Base-by-base conservation (phyloP, 2,888 invertebrate species). In the Imbricaverruca yamaguchii region DNA sequence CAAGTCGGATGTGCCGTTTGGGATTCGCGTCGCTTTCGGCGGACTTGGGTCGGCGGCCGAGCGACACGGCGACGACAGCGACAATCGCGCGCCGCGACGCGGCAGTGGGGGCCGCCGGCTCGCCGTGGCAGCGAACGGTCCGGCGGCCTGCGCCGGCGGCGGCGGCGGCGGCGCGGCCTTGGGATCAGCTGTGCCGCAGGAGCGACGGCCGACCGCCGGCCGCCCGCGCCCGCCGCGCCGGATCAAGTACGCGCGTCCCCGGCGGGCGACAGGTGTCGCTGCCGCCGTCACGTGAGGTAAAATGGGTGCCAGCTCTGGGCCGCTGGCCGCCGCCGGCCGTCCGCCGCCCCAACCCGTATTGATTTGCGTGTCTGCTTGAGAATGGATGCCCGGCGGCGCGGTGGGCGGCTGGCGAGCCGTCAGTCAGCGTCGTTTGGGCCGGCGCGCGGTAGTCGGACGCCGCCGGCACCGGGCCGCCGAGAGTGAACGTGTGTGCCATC, bases 261-360 rank as follows among this genome's bases (percentile, higher is more conserved):
- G 18, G 53, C 55, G 23, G 74, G 21, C 55, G 74, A 74, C 74
- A 74, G 74, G 74, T 74, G 74, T 55, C 74, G 74, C 74, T 53
- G 74, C 55, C 55, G 74, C 74, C 55, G 74, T 21, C 74, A 3
- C 21, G 59, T 59, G 12, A 59, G 59, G 10, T n/a, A 65, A 23
- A 65, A 65, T n/a, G 65, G 23, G 65, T 23, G 65, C 65, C 65
- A 18, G 23, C 65, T 39, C 65, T 3, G 65, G 65, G n/a, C 15
- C 7, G 18, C 18, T 18, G 13, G 11, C 23, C 65, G 10, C 23
- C 65, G 65, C n/a, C 65, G 39, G n/a, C 69, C n/a, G 18, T 18
- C 39, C 25, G 69, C 15, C 69, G 12, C 53, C 25, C 53, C 55
- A 21, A 18, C 10, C 18, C 74, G 74, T 74, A 74, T 74, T 53